These are phyloP conservation scores for Datnioides undecimradiatus DNA, from an alignment of 2,113 vertebrate genomes.

Conservation along the genomic window DNA sequence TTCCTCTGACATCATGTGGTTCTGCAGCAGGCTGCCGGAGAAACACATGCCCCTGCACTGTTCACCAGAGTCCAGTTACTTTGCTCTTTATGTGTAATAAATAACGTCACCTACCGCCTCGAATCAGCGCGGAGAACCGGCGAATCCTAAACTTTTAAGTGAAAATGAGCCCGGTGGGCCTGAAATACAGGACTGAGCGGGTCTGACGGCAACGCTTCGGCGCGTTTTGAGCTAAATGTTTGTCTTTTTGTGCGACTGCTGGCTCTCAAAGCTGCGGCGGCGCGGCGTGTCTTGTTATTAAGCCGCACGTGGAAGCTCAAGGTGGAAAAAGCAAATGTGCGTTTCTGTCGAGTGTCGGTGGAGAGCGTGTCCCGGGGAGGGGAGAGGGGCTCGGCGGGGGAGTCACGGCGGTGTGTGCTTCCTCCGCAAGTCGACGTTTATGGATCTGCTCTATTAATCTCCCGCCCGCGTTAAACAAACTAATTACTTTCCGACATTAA, in stretches of 20 bases:
- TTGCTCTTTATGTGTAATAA: not conserved
- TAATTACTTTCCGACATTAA: constrained; percentile 15
- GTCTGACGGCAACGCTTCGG: not conserved
- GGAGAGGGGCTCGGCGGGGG: not conserved
- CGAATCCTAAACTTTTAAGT: constrained; percentile 24
- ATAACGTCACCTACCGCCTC: not conserved
- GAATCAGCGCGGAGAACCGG: not conserved
- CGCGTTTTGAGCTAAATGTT: not conserved
- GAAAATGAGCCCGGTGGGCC: constrained; percentile 10
- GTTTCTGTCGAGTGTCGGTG: not conserved
- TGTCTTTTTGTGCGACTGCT: not conserved
- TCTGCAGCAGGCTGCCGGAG: not conserved
- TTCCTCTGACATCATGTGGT: constrained; percentile 5
- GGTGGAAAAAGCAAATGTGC: not conserved
- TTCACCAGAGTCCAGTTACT: constrained; percentile 34
- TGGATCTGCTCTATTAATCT: constrained; percentile 1
- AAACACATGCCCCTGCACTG: constrained; percentile 2
- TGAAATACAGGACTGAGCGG: constrained; percentile 6
- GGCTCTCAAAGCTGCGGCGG: not conserved
- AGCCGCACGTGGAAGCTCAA: not conserved
- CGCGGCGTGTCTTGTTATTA: not conserved
- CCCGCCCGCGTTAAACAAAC: not conserved
- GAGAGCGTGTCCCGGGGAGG: not conserved
- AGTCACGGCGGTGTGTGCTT: not conserved
- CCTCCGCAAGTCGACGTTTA: not conserved